Percentiles rank a stretch among this genome's conserved stretches.
phyloP scores from a whole-genome alignment of 2,888 invertebrate genomes.

The Aleiodes alternator region DNA sequence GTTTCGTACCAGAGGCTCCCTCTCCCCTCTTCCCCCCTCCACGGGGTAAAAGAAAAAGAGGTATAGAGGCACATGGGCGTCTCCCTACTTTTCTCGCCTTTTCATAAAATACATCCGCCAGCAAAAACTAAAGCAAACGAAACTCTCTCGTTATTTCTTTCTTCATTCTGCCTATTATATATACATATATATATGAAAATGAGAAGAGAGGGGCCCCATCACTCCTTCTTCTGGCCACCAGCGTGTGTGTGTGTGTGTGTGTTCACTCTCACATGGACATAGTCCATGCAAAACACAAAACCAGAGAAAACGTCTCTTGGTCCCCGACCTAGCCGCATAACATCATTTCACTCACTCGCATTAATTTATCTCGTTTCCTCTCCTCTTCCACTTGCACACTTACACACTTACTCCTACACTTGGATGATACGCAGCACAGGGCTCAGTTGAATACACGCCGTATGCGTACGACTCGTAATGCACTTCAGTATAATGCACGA shows the following conservation, averaged over 20 bases:
- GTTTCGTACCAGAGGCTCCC: neutral
- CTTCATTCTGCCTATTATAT: slow-evolving; percentile 8
- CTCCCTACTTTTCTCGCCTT: slow-evolving; percentile 15
- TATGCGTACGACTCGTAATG: slow-evolving; percentile 45
- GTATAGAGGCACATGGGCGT: neutral
- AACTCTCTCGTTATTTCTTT: slow-evolving; percentile 22
- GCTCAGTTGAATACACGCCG: slow-evolving; percentile 27
- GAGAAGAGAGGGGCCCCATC: slow-evolving; percentile 37
- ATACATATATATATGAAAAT: slow-evolving; percentile 25
- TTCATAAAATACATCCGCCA: slow-evolving; percentile 25
- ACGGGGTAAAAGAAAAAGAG: neutral
- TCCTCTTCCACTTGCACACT: slow-evolving; percentile 47
- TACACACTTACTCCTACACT: slow-evolving; percentile 50
- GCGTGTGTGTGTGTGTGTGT: neutral
- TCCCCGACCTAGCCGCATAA: slow-evolving; percentile 37
- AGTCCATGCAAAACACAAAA: slow-evolving; percentile 27
- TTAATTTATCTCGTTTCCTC: slow-evolving; percentile 4
- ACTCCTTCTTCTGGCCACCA: slow-evolving; percentile 33
- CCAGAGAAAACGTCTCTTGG: slow-evolving; percentile 37
- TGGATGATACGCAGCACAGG: slow-evolving; percentile 17
- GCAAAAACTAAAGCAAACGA: neutral
- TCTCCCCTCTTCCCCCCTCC: neutral
- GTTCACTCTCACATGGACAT: slow-evolving; percentile 37
- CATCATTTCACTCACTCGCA: slow-evolving; percentile 28
- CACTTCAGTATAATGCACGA: slow-evolving; percentile 43